Evolutionary conservation across 2,888 invertebrate species (phyloP).

Genomic region (Eupithecia abbreviata): DNA sequence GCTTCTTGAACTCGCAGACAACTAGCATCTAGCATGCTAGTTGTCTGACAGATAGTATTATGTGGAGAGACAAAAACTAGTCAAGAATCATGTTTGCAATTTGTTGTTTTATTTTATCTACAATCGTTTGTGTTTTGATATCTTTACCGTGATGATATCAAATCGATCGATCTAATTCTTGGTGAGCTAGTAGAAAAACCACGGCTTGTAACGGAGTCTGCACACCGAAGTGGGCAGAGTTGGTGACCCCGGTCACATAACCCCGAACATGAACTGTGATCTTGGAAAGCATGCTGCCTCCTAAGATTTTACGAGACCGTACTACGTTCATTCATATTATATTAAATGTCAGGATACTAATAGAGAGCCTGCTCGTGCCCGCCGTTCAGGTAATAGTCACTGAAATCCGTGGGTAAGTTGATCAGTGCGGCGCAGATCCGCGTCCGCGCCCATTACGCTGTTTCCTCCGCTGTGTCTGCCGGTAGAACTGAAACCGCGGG

Average conservation of each 20-base stretch:
- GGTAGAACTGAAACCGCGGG: conserved; percentile 24
- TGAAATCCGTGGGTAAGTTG: conserved; percentile 17
- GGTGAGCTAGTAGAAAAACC: too few species aligned
- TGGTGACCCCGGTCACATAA: too few species aligned
- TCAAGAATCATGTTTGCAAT: too few species aligned
- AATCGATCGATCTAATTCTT: too few species aligned
- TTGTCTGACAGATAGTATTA: too few species aligned
- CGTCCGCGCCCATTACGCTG: conserved; percentile 30
- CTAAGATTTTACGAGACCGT: not conserved
- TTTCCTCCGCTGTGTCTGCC: not conserved
- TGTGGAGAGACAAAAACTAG: too few species aligned
- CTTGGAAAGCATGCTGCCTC: not conserved
- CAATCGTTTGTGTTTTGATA: too few species aligned
- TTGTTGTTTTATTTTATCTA: too few species aligned
- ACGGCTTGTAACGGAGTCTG: too few species aligned
- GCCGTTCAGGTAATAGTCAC: not conserved
- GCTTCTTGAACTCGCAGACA: not conserved
- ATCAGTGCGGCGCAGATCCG: conserved; percentile 13
- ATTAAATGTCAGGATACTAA: not conserved
- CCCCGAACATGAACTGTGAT: not conserved
- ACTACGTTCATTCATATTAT: not conserved
- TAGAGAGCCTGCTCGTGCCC: not conserved
- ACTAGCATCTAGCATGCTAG: not conserved
- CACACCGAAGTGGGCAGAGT: too few species aligned
- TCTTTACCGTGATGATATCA: too few species aligned